Evolutionary conservation across 2,888 invertebrate species (phyloP).

Genomic region (Dicyrtoma fusca): DNA sequence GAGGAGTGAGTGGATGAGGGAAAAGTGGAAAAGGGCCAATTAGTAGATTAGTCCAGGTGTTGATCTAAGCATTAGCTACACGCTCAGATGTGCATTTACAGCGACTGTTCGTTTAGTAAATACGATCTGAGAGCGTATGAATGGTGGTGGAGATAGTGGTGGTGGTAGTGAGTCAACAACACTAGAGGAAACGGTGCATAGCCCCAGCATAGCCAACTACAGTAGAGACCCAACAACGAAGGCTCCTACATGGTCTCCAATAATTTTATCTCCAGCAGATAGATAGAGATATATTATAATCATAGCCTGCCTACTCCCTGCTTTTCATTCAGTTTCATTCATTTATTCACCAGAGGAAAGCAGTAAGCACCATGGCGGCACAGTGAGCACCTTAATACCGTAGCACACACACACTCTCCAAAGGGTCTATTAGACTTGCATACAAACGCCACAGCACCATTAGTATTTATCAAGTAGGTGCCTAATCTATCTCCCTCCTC

Average conservation of each 20-base stretch:
- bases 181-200: no score
- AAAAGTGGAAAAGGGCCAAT: slow-evolving; percentile 22
- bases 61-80: slow-evolving; percentile 33
- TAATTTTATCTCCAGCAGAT: no score
- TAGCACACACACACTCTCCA: background rate
- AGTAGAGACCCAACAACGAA: no score
- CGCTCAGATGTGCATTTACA: background rate
- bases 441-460: no score
- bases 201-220: no score
- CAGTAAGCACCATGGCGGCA: background rate
- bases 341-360: background rate
- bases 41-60: slow-evolving; percentile 31
- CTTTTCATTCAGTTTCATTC: background rate
- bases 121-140: background rate
- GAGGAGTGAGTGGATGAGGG: slow-evolving; percentile 1
- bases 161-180: no score
- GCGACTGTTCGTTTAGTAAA: background rate
- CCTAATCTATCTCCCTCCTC: no score
- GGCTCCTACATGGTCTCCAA: no score
- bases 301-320: background rate
- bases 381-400: no score
- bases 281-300: no score
- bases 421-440: background rate
- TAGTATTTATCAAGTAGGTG: no score
- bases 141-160: no score